Percentiles rank a stretch among this genome's conserved stretches.
These are phyloP conservation scores for Neolamprologus ventralis DNA, from an alignment of 2,113 vertebrate genomes.

Conservation along the genomic window DNA sequence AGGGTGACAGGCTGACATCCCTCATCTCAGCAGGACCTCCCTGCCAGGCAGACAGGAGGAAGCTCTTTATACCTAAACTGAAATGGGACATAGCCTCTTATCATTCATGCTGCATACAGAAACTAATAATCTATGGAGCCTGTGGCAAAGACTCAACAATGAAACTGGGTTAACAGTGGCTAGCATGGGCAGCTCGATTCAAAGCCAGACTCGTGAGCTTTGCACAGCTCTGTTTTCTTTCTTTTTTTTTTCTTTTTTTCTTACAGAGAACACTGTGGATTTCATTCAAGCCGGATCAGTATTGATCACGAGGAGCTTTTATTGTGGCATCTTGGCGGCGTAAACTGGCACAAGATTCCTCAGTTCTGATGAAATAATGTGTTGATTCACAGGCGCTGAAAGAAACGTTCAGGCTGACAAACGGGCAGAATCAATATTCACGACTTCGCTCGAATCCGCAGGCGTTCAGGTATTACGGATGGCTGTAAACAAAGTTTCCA, in stretches of 20 bases:
- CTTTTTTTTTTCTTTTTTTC: neutral
- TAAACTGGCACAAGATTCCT: slow-evolving; percentile 24
- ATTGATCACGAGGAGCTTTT: slow-evolving; percentile 38
- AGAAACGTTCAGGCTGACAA: slow-evolving; percentile 4
- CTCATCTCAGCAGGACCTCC: slow-evolving; percentile 66
- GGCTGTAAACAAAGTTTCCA: slow-evolving; percentile 27
- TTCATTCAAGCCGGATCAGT: slow-evolving; percentile 26
- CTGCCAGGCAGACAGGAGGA: slow-evolving; percentile 51
- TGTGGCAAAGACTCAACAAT: slow-evolving; percentile 51
- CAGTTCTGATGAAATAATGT: neutral
- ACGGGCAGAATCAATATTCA: slow-evolving; percentile 40
- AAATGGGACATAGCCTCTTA: slow-evolving; percentile 48
- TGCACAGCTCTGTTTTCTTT: neutral
- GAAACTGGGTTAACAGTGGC: slow-evolving; percentile 55
- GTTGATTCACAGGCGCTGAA: neutral
- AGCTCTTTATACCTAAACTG: slow-evolving; percentile 45
- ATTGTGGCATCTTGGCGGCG: slow-evolving; percentile 2
- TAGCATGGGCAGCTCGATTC: slow-evolving; percentile 8
- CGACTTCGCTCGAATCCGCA: neutral
- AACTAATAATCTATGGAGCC: slow-evolving; percentile 54
- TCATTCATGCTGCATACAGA: slow-evolving; percentile 45
- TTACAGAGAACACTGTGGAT: neutral
- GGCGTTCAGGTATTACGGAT: slow-evolving; percentile 12
- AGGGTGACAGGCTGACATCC: slow-evolving; percentile 64
- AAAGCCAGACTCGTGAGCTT: neutral